Evolutionary conservation across 2,113 vertebrate species (phyloP).

Genomic region (Garra rufa): DNA sequence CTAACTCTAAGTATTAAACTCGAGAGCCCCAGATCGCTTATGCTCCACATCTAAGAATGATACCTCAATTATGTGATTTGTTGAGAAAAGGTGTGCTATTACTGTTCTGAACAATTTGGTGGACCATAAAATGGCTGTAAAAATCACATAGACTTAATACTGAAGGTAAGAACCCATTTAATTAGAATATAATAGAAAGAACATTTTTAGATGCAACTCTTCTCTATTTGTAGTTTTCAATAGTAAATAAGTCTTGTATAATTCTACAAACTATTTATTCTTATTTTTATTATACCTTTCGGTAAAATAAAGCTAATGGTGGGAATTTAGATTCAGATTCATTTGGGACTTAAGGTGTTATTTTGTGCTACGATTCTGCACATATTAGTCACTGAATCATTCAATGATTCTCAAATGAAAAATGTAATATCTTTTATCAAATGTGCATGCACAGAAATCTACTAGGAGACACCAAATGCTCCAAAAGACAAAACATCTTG

Average conservation of each 20-base stretch:
- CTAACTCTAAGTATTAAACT: neutral
- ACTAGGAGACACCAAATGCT: too few relatives aligned
- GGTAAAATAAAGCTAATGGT: neutral
- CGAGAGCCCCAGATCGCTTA: neutral
- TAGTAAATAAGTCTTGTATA: neutral
- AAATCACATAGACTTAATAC: neutral
- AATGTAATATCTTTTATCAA: too few relatives aligned
- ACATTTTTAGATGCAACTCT: neutral
- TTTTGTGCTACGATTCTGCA: too few relatives aligned
- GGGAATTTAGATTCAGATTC: neutral
- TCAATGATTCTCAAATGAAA: too few relatives aligned
- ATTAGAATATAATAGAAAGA: neutral
- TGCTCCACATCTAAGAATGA: slow-evolving; percentile 11
- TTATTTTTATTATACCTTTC: neutral
- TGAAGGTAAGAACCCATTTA: neutral
- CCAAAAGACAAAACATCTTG: too few relatives aligned
- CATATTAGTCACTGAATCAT: too few relatives aligned
- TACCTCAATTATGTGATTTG: slow-evolving; percentile 13
- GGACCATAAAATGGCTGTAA: neutral
- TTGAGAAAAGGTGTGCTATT: neutral
- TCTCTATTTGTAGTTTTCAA: neutral
- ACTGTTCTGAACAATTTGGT: neutral
- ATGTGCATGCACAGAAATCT: too few relatives aligned
- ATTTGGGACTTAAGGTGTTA: too few relatives aligned
- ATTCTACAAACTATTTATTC: neutral